Base-by-base conservation (phyloP, 2,888 invertebrate genomes). In the Drosophila suboccidentalis region DNA sequence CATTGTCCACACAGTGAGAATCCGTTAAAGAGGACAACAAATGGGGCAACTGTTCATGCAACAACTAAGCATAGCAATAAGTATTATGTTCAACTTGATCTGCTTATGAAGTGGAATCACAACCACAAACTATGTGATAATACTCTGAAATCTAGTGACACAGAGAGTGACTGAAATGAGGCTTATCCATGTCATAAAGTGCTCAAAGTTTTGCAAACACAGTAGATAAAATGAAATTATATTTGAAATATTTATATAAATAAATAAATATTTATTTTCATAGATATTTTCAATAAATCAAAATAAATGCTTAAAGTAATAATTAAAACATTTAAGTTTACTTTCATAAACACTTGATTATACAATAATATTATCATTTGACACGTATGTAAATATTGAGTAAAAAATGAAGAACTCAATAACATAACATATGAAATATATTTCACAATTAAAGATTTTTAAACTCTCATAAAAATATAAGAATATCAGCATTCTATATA, bases 31-130 rank as follows among this genome's bases (percentile, higher is more conserved):
- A 15, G 10, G 66, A 3, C 47, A 68, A 26, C 13, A 19, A 29
- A 29, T 59, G 66, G 71, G 73, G 47, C 34, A 67, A n/a, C 38
- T 59, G 51, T 26, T 26, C 26, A 26, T 26, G 26, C 19, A 59
- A 22, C 22, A 50, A 17, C 53, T 47, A 44, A 59, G 58, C 47
- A 58, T 54, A 44, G 43, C 58, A 47, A 22, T 38, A 49, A 54
- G 41, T 36, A 43, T 65, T 36, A 54, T 19, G 11, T 15, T 39
- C 11, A 47, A 41, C 53, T 41, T 47, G 38, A 58, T 38, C 46
- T 58, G 46, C 38, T 38, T 38, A 36, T 22, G 49, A 29, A 50
- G 29, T 39, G 26, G 17, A 51, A 4, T 46, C 19, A 29, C 38
- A 39, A 29, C 39, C n/a, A 13, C 22, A 22, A 58, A 46, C 44